Evolutionary conservation across 2,113 vertebrate genomes (phyloP).

Genomic region (Kobus ellipsiprymnus): DNA sequence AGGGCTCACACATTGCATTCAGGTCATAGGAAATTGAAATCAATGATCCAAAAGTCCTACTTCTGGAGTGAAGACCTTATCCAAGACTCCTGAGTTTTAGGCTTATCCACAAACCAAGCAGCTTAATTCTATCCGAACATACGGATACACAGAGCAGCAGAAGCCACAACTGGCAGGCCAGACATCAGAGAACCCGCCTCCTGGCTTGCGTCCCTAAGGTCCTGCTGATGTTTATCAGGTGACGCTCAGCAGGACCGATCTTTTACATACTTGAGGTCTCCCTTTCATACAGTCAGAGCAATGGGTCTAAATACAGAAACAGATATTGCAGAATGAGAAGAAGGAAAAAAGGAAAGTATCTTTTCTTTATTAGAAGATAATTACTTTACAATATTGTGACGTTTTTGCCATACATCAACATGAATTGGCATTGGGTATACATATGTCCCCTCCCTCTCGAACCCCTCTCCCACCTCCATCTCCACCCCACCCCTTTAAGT

Average conservation of each 20-base stretch:
- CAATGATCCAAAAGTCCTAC: neutral
- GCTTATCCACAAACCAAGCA: neutral
- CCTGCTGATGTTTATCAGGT: too few relatives aligned
- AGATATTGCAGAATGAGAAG: neutral
- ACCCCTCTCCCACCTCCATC: neutral
- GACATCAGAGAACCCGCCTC: fast-evolving
- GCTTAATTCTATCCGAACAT: neutral
- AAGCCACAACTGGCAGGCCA: neutral
- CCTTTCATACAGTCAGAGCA: neutral
- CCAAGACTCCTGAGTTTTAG: neutral
- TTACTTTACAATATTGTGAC: neutral
- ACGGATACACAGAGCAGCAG: fast-evolving
- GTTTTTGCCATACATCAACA: neutral
- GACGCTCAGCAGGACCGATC: neutral
- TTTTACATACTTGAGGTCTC: neutral
- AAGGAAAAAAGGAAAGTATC: neutral
- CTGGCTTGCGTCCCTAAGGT: neutral
- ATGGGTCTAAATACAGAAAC: neutral
- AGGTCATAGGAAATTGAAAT: neutral
- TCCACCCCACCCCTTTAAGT: neutral
- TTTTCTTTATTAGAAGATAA: neutral
- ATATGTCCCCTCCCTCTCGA: neutral
- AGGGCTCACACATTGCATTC: neutral
- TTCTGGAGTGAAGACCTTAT: neutral
- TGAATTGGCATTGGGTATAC: neutral